A percentile compares a stretch with the other conserved stretches of the same genome.
Conservation (phyloP, 2,888 invertebrate species). For the Drosophila prostipennis region DNA sequence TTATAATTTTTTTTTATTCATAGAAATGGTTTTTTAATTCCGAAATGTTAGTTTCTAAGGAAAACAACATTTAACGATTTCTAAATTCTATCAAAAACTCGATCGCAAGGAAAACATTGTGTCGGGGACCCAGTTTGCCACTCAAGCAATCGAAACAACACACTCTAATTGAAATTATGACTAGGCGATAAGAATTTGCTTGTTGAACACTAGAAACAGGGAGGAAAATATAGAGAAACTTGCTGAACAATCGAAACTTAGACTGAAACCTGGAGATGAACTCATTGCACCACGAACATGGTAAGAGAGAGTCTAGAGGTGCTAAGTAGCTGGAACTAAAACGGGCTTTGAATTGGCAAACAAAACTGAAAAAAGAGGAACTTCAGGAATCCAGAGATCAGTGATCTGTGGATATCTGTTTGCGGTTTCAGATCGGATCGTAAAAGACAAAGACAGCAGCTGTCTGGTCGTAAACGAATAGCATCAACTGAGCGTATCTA, state of each 20-base stretch:
- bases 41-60: neutral
- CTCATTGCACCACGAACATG: slow-evolving; percentile 55
- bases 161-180: slow-evolving; percentile 69
- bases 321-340: slow-evolving; percentile 47
- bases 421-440: slow-evolving; percentile 5
- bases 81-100: slow-evolving; percentile 7
- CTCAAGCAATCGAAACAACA: slow-evolving; percentile 32
- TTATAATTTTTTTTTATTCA: too few species aligned
- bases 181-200: slow-evolving; percentile 67
- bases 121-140: neutral
- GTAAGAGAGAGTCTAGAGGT: slow-evolving; percentile 34
- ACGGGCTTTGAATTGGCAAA: slow-evolving; percentile 11
- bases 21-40: too few species aligned
- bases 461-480: slow-evolving; percentile 55
- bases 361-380: slow-evolving; percentile 5
- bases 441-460: slow-evolving; percentile 47
- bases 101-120: neutral
- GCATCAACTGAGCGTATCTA: slow-evolving; percentile 30
- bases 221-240: slow-evolving; percentile 26
- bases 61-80: slow-evolving; percentile 11
- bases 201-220: slow-evolving; percentile 30
- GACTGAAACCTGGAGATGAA: slow-evolving; percentile 60
- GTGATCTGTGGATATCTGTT: slow-evolving; percentile 9
- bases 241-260: slow-evolving; percentile 33
- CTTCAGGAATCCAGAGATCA: slow-evolving; percentile 14